Conservation (phyloP, 1,140 invertebrate genomes). For the Brevipalpus yothersi region DNA sequence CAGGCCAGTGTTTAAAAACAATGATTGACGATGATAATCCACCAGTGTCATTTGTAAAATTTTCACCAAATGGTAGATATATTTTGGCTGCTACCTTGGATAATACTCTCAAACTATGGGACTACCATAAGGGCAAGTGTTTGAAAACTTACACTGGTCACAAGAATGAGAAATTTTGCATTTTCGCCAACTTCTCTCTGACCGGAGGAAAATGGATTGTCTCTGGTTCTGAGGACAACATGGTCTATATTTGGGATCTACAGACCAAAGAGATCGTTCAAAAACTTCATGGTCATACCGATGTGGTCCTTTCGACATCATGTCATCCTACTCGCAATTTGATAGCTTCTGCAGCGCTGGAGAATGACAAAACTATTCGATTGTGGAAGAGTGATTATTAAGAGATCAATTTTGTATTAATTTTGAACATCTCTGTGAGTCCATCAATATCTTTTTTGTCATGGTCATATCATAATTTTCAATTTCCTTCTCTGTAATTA, state of each 20-base stretch:
- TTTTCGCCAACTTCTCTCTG: constrained; percentile 98
- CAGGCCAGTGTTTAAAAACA: constrained; percentile 96
- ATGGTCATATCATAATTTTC: too few species aligned
- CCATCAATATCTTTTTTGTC: too few species aligned
- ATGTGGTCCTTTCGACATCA: constrained; percentile 89
- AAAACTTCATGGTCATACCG: constrained; percentile 83
- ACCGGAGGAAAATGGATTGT: constrained; percentile 99
- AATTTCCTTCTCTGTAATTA: too few species aligned
- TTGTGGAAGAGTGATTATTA: constrained; percentile 76
- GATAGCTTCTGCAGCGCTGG: constrained; percentile 90
- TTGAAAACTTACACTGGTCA: constrained; percentile 94
- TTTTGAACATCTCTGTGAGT: neutral
- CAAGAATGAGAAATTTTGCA: constrained; percentile 98
- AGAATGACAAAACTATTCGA: constrained; percentile 98
- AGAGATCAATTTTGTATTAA: neutral
- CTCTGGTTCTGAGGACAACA: constrained; percentile 96
- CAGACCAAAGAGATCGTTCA: constrained; percentile 99
- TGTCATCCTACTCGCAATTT: constrained; percentile 97
- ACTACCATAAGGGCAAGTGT: constrained; percentile 82
- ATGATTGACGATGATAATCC: constrained; percentile 60
- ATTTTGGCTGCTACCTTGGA: constrained; percentile 93
- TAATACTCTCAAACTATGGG: constrained; percentile 96
- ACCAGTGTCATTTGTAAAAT: constrained; percentile 98
- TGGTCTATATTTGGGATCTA: constrained; percentile 98
- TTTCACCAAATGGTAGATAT: constrained; percentile 98